phyloP scores from a whole-genome alignment of 2,888 invertebrate genomes.

The Embidobia sp. region DNA sequence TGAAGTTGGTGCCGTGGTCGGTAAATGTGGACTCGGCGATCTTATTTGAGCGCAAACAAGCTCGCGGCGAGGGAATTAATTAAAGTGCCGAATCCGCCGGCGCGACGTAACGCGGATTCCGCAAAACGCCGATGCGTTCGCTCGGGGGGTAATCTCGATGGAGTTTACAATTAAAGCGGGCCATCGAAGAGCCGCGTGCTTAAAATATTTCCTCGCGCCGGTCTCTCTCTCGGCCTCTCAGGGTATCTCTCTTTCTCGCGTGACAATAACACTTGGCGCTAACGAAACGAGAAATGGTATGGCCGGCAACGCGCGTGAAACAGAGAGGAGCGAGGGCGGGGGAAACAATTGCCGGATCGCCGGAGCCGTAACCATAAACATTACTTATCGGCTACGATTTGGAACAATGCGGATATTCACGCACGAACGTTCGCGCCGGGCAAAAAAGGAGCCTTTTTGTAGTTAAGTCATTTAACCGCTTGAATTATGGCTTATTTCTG shows the following conservation, averaged over 20 bases:
- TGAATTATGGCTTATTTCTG: slow-evolving; percentile 81
- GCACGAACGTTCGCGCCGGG: slow-evolving; percentile 64
- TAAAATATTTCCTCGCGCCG: too few species aligned
- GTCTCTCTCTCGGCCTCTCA: too few species aligned
- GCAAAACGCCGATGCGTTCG: too few species aligned
- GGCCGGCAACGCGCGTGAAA: slow-evolving; percentile 25
- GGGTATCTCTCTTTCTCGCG: neutral
- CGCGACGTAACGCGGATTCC: too few species aligned
- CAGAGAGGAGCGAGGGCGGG: slow-evolving; percentile 40
- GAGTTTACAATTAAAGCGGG: too few species aligned
- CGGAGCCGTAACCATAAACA: slow-evolving; percentile 81
- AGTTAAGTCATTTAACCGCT: slow-evolving; percentile 81
- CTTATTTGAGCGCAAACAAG: slow-evolving; percentile 18
- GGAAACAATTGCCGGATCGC: slow-evolving; percentile 52
- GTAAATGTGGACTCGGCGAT: slow-evolving; percentile 13
- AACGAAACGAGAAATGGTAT: slow-evolving; percentile 56
- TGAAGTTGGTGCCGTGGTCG: slow-evolving; percentile 19
- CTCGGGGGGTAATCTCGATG: too few species aligned
- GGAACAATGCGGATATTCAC: slow-evolving; percentile 74
- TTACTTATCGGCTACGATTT: slow-evolving; percentile 80
- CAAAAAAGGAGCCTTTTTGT: slow-evolving; percentile 79
- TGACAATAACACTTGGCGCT: slow-evolving; percentile 53
- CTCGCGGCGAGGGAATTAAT: neutral
- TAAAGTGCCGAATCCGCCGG: neutral
- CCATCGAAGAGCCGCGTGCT: too few species aligned